These are phyloP conservation scores for Eospalax fontanierii DNA, from an alignment of 2,797 vertebrate species.

Conservation along the genomic window DNA sequence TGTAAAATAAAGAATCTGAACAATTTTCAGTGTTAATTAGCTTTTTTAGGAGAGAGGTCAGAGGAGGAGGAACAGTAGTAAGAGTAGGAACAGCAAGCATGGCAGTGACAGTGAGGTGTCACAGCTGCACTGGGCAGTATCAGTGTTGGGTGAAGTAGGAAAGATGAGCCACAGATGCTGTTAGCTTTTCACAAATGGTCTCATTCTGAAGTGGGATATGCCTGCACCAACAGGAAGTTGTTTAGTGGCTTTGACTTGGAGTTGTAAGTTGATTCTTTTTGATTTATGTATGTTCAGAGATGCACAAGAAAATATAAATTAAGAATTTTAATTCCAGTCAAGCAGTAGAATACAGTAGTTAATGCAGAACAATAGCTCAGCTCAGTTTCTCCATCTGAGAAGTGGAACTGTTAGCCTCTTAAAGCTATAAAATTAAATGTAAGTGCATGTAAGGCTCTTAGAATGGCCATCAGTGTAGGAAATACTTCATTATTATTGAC, in stretches of 20 bases:
- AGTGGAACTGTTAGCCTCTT: background rate
- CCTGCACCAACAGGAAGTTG: background rate
- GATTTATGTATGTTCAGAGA: constrained; percentile 61
- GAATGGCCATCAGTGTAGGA: background rate
- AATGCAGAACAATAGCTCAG: constrained; percentile 22
- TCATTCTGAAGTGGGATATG: background rate
- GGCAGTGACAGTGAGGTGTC: background rate
- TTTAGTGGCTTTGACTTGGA: constrained; percentile 26
- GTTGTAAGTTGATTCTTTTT: constrained; percentile 52
- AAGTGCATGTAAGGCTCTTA: background rate
- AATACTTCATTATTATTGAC: background rate
- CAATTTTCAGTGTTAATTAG: background rate
- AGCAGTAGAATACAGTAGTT: constrained; percentile 9
- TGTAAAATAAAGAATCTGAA: constrained; percentile 24
- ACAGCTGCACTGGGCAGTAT: background rate
- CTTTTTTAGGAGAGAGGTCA: constrained; percentile 54
- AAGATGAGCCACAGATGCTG: background rate
- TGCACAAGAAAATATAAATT: constrained; percentile 6
- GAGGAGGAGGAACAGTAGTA: background rate
- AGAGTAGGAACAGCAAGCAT: background rate
- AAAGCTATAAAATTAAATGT: constrained; percentile 36
- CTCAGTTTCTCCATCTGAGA: constrained; percentile 45
- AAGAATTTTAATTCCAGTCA: constrained; percentile 10
- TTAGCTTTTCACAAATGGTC: background rate
- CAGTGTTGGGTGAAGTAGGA: background rate